These are phyloP conservation scores for Sandelia bainsii DNA, from an alignment of 2,797 vertebrate species.

Conservation along the genomic window DNA sequence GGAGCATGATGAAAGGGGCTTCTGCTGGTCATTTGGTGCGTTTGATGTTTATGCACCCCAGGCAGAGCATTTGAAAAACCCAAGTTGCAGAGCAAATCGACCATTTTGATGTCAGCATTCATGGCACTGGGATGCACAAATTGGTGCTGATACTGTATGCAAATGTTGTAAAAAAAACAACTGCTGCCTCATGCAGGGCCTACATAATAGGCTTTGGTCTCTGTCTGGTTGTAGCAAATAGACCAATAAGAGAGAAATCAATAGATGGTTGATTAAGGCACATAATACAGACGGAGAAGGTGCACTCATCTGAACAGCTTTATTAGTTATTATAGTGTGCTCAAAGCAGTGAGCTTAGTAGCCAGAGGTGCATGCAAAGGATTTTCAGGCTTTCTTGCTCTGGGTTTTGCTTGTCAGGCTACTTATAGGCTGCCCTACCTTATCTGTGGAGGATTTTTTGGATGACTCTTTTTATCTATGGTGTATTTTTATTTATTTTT, in stretches of 20 bases:
- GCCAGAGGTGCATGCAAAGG: no score
- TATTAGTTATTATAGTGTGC: no score
- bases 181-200: conserved; percentile 16
- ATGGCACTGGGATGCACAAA: conserved; percentile 24
- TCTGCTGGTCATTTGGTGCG: conserved; percentile 39
- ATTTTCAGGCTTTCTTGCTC: no score
- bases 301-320: no score
- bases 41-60: conserved; percentile 44
- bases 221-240: conserved; percentile 13
- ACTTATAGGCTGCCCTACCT: no score
- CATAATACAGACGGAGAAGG: background rate
- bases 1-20: conserved; percentile 35
- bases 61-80: conserved; percentile 44
- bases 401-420: no score
- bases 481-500: no score
- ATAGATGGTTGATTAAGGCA: conserved; percentile 19
- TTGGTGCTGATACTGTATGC: conserved; percentile 43
- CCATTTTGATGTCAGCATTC: conserved; percentile 51
- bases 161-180: conserved; percentile 34
- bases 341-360: no score
- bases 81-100: conserved; percentile 46
- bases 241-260: conserved; percentile 12
- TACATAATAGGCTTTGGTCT: conserved; percentile 17
- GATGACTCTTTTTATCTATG: no score
- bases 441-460: no score